phyloP scores from a whole-genome alignment of 2,113 vertebrate genomes.

The Rhynchomys soricoides region DNA sequence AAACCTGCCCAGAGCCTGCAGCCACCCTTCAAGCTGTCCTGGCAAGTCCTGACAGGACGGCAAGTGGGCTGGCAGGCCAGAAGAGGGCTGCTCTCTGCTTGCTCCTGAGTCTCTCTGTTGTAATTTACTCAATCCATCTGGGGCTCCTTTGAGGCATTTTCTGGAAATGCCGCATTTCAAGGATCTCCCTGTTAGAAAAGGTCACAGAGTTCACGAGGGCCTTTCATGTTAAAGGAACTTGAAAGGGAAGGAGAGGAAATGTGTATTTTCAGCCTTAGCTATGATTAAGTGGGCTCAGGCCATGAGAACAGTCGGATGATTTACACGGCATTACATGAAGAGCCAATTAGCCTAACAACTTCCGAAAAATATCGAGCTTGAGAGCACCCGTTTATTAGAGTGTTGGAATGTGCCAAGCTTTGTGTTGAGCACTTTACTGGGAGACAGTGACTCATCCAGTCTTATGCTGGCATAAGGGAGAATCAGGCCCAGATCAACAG shows the following conservation, averaged over 20 bases:
- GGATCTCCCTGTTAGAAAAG: conserved; percentile 85
- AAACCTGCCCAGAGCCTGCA: neutral
- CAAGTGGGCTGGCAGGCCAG: conserved; percentile 54
- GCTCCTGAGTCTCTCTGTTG: conserved; percentile 67
- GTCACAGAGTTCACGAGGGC: conserved; percentile 84
- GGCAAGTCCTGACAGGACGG: conserved; percentile 69
- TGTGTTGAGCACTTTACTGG: conserved; percentile 22
- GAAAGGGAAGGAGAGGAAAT: conserved; percentile 88
- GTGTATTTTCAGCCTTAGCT: conserved; percentile 86
- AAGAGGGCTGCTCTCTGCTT: conserved; percentile 14
- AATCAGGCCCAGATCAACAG: neutral
- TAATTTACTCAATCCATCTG: conserved; percentile 88
- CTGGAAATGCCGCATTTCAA: conserved; percentile 86
- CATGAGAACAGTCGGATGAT: conserved; percentile 84
- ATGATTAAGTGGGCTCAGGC: conserved; percentile 86
- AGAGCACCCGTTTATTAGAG: conserved; percentile 71
- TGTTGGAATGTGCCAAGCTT: conserved; percentile 52
- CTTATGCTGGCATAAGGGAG: neutral
- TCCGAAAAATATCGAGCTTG: conserved; percentile 73
- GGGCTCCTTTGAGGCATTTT: conserved; percentile 81
- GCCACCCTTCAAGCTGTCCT: neutral
- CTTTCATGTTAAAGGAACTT: conserved; percentile 87
- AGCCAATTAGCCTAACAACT: conserved; percentile 85
- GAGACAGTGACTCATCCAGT: neutral
- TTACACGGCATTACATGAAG: conserved; percentile 81